phyloP scores from a whole-genome alignment of 2,888 invertebrate genomes.

The Allophyes oxyacanthae region DNA sequence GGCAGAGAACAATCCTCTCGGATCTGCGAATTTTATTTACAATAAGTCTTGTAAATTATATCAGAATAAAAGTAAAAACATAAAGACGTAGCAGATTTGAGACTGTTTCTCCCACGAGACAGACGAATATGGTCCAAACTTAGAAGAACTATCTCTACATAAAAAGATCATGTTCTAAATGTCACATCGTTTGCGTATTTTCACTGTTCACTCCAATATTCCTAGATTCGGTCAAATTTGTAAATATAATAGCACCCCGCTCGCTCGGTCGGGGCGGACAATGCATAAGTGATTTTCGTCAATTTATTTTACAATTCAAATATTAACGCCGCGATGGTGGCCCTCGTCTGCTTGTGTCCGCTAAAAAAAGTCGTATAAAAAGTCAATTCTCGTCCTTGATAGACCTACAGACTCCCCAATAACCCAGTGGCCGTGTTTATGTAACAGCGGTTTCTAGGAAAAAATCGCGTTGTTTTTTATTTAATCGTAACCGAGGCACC shows the following conservation, averaged over 20 bases:
- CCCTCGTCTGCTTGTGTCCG: conserved; percentile 53
- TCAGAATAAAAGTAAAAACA: too few species aligned
- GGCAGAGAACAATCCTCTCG: too few species aligned
- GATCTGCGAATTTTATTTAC: too few species aligned
- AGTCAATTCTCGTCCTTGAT: conserved; percentile 67
- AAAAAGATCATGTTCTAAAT: conserved; percentile 13
- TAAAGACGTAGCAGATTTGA: too few species aligned
- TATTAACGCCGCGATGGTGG: conserved; percentile 53
- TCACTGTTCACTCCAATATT: conserved; percentile 55
- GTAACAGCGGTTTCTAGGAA: conserved; percentile 21
- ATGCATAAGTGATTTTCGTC: conserved; percentile 80
- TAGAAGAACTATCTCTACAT: conserved; percentile 19
- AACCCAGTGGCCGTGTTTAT: conserved; percentile 76
- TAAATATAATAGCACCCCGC: conserved; percentile 71
- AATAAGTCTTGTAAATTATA: too few species aligned
- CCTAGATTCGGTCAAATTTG: conserved; percentile 67
- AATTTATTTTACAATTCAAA: conserved; percentile 81
- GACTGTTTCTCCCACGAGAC: neutral
- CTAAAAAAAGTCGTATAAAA: conserved; percentile 63
- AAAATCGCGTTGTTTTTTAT: too few species aligned
- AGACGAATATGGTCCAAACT: neutral
- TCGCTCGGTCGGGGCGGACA: conserved; percentile 51
- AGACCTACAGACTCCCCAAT: conserved; percentile 62
- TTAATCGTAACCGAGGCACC: conserved; percentile 14
- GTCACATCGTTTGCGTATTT: conserved; percentile 54